Base-by-base conservation (phyloP, 2,113 vertebrate genomes). In the Myotis yumanensis region DNA sequence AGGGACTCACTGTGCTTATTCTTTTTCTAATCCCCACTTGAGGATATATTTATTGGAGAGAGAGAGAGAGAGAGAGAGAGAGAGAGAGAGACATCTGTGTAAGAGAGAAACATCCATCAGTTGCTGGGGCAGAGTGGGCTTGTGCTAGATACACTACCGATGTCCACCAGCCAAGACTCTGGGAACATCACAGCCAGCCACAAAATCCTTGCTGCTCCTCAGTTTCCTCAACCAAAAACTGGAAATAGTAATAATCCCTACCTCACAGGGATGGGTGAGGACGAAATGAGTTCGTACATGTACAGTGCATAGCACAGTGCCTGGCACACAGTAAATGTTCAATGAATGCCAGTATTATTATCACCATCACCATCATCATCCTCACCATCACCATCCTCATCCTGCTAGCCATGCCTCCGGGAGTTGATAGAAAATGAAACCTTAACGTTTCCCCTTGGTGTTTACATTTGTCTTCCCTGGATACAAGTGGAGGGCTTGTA, bases 81-180 rank as follows among this genome's bases (percentile, higher is more conserved):
- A 11, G 30, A 22, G 18, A 57, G 54, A 7, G 54, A 57, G 7
- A 57, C 54, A 57, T 64, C 2, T 2, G 5, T 30, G 28, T 64
- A 30, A 64, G 59, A 64, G 59, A 14, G 62, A 64, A 64, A 30
- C 62, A 64, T 64, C 12, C 25, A 64, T 66, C 62, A 66, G 12
- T 32, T 66, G 30, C 62, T 62, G 16, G 46, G 64, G 32, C 7
- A 59, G 57, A 9, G 40, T 3, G 16, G 51, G 30, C 37, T 66
- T 9, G 1, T 17, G 35, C 46, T 5, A 6, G 71, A 20, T 3
- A 7, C 32, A 25, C 28, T 43, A 11, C 23, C 2, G 0, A 7
- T 25, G 23, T 62, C n/a, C 28, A 75, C 3, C 43, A 43, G 77
- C 18, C 20, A 1, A 22, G 77, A 54, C 11, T 10, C 7, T 22